Evolutionary conservation across 2,113 vertebrate species (phyloP), one percentile per base, ranked within the genome.

Genomic region (Aphyosemion australe): DNA sequence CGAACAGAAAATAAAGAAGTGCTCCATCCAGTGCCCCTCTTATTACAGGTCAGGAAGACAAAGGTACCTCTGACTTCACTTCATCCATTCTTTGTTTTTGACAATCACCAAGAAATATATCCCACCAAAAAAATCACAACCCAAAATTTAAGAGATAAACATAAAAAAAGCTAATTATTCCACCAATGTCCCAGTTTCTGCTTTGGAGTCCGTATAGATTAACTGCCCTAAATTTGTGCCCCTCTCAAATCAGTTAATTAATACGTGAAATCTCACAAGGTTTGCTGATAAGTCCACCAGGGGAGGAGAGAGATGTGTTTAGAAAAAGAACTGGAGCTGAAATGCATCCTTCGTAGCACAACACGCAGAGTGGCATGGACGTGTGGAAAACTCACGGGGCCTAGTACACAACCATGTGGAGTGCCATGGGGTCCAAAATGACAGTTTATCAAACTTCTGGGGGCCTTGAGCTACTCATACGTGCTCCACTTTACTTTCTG

Each of bases 1-100:
- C 83, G 46, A 60, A 70, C 69, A 71, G 43, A 45, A 56, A 57
- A 52, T 76, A 61, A 72, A 57, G 74, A 90, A 80, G 87, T 89
- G 91, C 90, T 93, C 92, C 92, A 89, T 92, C 92, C 92, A 94
- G 90, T 92, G 91, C 90, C 92, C 93, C 91, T 90, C 84, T 70
- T 74, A 66, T 80, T 63, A 78, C 74, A 80, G 75, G 74, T 80
- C 52, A 86, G 69, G 52, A 75, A 81, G 62, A 71, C 51, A 53
- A 74, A 48, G 57, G 57, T 65, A 26, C 34, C 74, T 72, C 76
- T 72, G 73, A 72, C 61, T 49, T 56, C 1, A 66, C 52, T 58
- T 10, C 58, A 18, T 58, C 53, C 70, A 10, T 59, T 58, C 74
- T 55, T 39, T 56, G 18, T 47, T 7, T 61, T 46, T n/a, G 62